A percentile compares a stretch with the other conserved stretches of the same genome.
Conservation (phyloP, 2,113 vertebrate genomes). For the Terrapene triunguis region DNA sequence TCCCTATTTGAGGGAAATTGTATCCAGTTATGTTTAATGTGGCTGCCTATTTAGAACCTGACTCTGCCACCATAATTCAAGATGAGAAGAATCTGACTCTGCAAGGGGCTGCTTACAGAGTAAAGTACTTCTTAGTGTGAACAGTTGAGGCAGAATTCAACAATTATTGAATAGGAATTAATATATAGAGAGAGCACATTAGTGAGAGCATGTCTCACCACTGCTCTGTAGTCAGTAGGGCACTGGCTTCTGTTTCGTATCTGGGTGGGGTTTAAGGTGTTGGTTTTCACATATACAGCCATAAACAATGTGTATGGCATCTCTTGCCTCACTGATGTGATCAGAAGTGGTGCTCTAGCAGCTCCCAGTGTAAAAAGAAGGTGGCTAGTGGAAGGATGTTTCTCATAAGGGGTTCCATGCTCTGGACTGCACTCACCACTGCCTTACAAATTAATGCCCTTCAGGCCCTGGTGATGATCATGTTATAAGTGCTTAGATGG, state of each 20-base stretch:
- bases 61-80: background rate
- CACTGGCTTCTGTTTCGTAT: background rate
- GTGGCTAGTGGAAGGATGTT: background rate
- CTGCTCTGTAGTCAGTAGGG: background rate
- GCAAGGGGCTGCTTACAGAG: background rate
- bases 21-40: background rate
- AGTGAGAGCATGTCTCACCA: background rate
- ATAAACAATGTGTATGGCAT: background rate
- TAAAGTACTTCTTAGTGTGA: background rate
- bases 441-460: background rate
- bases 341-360: background rate
- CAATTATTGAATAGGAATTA: background rate
- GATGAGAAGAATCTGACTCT: background rate
- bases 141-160: background rate
- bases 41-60: background rate
- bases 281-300: background rate
- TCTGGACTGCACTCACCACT: background rate
- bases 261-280: background rate
- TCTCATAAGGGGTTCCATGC: background rate
- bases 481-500: background rate
- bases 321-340: background rate
- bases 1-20: background rate
- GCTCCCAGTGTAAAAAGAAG: background rate
- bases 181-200: background rate
- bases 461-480: background rate